These are phyloP conservation scores for Cylindroiulus punctatus DNA, from an alignment of 2,888 invertebrate genomes.

Conservation along the genomic window DNA sequence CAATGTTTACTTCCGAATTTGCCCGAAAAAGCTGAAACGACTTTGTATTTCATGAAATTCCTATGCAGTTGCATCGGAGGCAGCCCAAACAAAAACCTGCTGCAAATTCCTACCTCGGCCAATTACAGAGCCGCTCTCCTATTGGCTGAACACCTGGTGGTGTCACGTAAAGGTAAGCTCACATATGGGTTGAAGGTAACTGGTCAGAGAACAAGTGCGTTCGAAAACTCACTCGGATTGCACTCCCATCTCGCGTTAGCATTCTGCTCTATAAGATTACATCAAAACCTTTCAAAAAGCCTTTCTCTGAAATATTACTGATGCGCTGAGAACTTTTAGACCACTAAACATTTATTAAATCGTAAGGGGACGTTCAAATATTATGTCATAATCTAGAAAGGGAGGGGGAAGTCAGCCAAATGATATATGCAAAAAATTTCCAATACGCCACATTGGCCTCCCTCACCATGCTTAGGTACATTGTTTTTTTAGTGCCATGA, in stretches of 20 bases:
- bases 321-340: too few relatives aligned
- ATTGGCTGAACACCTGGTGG: slow-evolving; percentile 37
- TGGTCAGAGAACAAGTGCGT: neutral
- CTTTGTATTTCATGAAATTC: neutral
- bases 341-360: too few relatives aligned
- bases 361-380: too few relatives aligned
- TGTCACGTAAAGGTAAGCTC: neutral
- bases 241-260: neutral
- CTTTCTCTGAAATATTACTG: too few relatives aligned
- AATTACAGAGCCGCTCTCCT: neutral
- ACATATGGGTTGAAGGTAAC: neutral
- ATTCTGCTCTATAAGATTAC: neutral
- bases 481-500: too few relatives aligned
- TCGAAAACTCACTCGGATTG: neutral
- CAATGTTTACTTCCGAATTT: neutral
- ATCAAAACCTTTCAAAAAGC: too few relatives aligned
- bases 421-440: too few relatives aligned
- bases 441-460: too few relatives aligned
- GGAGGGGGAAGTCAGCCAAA: too few relatives aligned
- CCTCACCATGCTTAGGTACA: too few relatives aligned
- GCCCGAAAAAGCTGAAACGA: slow-evolving; percentile 4
- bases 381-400: too few relatives aligned
- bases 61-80: neutral
- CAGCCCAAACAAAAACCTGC: neutral
- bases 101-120: neutral